A percentile compares a stretch with the other conserved stretches of the same genome.
Evolutionary conservation across 2,888 invertebrate species (phyloP).

Genomic region (Orchestes rusci): DNA sequence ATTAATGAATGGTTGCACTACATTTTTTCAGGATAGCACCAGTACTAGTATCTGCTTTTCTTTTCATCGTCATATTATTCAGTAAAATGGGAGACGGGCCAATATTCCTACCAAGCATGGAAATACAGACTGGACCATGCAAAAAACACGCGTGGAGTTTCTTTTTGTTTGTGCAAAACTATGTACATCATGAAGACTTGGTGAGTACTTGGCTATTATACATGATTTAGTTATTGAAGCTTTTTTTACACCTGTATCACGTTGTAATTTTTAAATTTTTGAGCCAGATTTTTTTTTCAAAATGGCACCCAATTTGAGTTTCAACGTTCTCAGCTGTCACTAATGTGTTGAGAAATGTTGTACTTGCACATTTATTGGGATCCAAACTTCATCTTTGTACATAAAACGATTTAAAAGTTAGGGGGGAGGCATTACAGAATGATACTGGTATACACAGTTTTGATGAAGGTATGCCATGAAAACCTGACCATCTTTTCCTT

Average conservation of each 20-base stretch:
- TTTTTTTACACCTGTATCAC: conserved; percentile 5
- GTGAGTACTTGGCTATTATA: conserved; percentile 6
- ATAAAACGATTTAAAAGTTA: too few relatives aligned
- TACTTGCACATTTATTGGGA: too few relatives aligned
- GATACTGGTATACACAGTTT: too few relatives aligned
- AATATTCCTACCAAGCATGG: conserved; percentile 23
- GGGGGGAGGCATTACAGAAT: too few relatives aligned
- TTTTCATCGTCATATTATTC: conserved; percentile 10
- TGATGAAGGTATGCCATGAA: too few relatives aligned
- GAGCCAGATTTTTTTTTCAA: too few relatives aligned
- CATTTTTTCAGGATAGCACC: conserved; percentile 21
- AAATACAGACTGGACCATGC: conserved; percentile 28
- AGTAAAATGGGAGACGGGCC: conserved; percentile 19
- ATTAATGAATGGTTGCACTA: background rate
- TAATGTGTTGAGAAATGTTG: too few relatives aligned
- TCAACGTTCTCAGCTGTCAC: too few relatives aligned
- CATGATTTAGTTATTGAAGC: background rate
- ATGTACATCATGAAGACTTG: conserved; percentile 21
- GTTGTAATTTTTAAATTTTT: too few relatives aligned
- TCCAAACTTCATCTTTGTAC: too few relatives aligned
- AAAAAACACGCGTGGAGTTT: conserved; percentile 39
- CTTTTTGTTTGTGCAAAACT: conserved; percentile 42
- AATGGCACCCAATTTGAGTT: too few relatives aligned
- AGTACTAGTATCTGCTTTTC: conserved; percentile 12
- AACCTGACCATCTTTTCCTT: too few relatives aligned